A percentile compares a stretch with the other conserved stretches of the same genome.
These are phyloP conservation scores for Mirza zaza DNA, from an alignment of 2,113 vertebrate species.

Conservation along the genomic window DNA sequence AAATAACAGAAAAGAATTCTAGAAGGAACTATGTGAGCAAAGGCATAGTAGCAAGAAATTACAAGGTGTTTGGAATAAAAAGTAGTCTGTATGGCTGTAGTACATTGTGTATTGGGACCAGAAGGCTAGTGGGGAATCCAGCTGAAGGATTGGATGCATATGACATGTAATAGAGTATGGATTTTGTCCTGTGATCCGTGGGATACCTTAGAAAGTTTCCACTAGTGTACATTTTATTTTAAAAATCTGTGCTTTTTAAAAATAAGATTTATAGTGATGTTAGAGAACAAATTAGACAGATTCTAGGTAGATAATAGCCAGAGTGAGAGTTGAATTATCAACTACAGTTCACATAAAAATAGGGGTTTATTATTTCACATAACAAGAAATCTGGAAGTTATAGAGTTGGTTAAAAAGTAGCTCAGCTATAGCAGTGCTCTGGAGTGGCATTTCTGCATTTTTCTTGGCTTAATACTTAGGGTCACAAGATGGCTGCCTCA, in stretches of 20 bases:
- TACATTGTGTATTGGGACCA: background rate
- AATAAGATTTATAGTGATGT: background rate
- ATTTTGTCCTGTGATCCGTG: slow-evolving; percentile 15
- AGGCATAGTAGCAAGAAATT: background rate
- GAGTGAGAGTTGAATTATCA: background rate
- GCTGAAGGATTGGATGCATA: background rate
- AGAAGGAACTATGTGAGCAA: background rate
- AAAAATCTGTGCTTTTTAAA: slow-evolving; percentile 1
- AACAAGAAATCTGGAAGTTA: slow-evolving; percentile 29
- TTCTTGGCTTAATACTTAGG: background rate
- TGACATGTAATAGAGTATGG: background rate
- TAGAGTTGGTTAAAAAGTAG: background rate
- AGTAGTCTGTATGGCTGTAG: background rate
- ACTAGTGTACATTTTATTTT: background rate
- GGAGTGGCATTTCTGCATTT: slow-evolving; percentile 1
- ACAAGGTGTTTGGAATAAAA: background rate
- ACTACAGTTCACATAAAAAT: background rate
- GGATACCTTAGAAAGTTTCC: background rate
- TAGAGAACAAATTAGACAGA: background rate
- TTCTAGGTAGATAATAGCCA: background rate
- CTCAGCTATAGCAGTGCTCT: background rate
- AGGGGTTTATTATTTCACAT: background rate
- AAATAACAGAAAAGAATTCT: slow-evolving; percentile 18
- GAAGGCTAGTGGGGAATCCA: background rate
- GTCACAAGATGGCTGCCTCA: background rate